Percentiles rank a stretch among this genome's conserved stretches.
Evolutionary conservation across 1,140 invertebrate species (phyloP).

Genomic region (Chelonus insularis): DNA sequence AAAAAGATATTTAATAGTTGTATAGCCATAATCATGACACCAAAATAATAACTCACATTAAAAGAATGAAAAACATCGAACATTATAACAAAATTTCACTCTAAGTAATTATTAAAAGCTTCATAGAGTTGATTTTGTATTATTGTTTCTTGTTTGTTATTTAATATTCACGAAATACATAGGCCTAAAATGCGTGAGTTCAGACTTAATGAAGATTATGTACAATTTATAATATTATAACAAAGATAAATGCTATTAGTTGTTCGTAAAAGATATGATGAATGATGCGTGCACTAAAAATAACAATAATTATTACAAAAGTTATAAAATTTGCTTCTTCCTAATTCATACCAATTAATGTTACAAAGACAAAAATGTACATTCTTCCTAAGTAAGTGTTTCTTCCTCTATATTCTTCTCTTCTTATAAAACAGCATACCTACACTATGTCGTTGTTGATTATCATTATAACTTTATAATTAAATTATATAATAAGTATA

Average conservation of each 20-base stretch:
- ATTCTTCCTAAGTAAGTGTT: not conserved
- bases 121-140: conserved; percentile 12
- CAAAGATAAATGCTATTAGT: not conserved
- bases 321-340: not conserved
- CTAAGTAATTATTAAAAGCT: conserved; percentile 18
- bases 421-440: too few relatives aligned
- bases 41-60: too few relatives aligned
- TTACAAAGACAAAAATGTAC: not conserved
- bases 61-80: too few relatives aligned
- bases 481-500: too few relatives aligned
- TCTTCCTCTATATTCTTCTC: not conserved
- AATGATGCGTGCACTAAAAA: not conserved
- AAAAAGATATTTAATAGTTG: too few relatives aligned
- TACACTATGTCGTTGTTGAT: too few relatives aligned
- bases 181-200: conserved; percentile 5
- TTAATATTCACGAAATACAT: not conserved
- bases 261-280: not conserved
- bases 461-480: too few relatives aligned
- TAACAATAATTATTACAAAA: too few relatives aligned
- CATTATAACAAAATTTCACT: conserved; percentile 4
- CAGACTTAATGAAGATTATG: not conserved
- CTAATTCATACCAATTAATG: not conserved
- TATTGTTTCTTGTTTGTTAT: not conserved
- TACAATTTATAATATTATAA: not conserved
- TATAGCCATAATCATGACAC: too few relatives aligned